These are phyloP conservation scores for Panthera leo DNA, from an alignment of 2,113 vertebrate species.

Conservation along the genomic window DNA sequence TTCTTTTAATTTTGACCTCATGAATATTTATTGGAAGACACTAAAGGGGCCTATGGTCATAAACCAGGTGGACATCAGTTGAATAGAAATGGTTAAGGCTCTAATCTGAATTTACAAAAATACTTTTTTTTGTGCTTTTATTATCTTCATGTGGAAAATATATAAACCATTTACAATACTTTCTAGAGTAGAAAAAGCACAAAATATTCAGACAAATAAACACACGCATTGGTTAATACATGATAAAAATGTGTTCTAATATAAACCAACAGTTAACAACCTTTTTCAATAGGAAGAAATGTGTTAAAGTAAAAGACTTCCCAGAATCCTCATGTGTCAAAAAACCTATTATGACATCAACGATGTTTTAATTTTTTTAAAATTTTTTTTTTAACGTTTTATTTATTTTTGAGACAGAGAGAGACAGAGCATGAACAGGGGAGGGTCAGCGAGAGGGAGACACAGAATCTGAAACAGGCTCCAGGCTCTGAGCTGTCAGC, in stretches of 20 bases:
- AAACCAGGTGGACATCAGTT: neutral
- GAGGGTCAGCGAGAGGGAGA: too few species aligned
- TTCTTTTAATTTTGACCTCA: neutral
- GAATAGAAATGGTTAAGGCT: neutral
- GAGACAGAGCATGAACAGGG: too few species aligned
- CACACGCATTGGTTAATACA: neutral
- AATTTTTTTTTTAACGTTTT: too few species aligned
- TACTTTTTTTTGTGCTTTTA: neutral
- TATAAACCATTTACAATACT: neutral
- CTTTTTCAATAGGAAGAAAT: neutral
- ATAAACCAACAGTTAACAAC: neutral
- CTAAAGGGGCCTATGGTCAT: neutral
- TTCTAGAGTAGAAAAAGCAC: neutral
- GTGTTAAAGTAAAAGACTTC: slow-evolving; percentile 7
- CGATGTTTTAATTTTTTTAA: neutral
- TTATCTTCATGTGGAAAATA: neutral
- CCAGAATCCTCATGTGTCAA: neutral
- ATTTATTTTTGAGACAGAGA: too few species aligned
- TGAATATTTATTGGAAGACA: neutral
- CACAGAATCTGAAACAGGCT: too few species aligned
- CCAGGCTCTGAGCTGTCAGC: too few species aligned
- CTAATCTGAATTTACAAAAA: neutral
- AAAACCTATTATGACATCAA: neutral
- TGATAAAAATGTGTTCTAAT: neutral
- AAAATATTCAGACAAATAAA: neutral